Evolutionary conservation across 2,797 vertebrate genomes (phyloP).

Genomic region (Phataginus tetradactyla): DNA sequence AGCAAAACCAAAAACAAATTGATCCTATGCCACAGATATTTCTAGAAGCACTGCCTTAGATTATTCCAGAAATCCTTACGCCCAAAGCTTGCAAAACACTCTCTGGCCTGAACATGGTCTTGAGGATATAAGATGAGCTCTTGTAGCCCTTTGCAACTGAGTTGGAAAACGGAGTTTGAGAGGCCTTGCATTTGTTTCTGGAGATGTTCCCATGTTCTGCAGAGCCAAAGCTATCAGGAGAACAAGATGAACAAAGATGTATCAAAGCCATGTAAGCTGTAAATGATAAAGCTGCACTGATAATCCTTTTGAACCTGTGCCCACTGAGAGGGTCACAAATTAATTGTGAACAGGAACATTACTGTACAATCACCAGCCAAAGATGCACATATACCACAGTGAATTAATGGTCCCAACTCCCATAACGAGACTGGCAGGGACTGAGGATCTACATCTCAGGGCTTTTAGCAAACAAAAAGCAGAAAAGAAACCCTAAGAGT

Average conservation of each 20-base stretch:
- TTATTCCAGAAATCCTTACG: neutral
- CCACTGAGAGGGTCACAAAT: slow-evolving; percentile 66
- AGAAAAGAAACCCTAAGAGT: slow-evolving; percentile 61
- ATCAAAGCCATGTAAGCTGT: slow-evolving; percentile 61
- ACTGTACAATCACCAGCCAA: slow-evolving; percentile 70
- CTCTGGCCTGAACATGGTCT: neutral
- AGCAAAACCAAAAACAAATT: neutral
- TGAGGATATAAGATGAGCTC: neutral
- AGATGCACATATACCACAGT: slow-evolving; percentile 69
- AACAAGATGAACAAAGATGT: neutral
- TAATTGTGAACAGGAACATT: slow-evolving; percentile 82
- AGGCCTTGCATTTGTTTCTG: neutral
- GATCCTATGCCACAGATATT: neutral
- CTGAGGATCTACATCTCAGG: slow-evolving; percentile 37
- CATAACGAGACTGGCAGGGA: slow-evolving; percentile 64
- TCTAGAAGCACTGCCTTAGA: neutral
- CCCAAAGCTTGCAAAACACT: neutral
- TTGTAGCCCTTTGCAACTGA: neutral
- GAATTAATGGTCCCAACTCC: slow-evolving; percentile 77
- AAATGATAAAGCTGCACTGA: slow-evolving; percentile 69
- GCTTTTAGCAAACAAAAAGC: slow-evolving; percentile 66
- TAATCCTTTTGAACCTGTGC: slow-evolving; percentile 69
- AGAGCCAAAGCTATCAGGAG: neutral
- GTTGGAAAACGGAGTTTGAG: neutral
- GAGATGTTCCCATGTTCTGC: neutral